phyloP scores from a whole-genome alignment of 2,113 vertebrate species.

The Spilogale gracilis region DNA sequence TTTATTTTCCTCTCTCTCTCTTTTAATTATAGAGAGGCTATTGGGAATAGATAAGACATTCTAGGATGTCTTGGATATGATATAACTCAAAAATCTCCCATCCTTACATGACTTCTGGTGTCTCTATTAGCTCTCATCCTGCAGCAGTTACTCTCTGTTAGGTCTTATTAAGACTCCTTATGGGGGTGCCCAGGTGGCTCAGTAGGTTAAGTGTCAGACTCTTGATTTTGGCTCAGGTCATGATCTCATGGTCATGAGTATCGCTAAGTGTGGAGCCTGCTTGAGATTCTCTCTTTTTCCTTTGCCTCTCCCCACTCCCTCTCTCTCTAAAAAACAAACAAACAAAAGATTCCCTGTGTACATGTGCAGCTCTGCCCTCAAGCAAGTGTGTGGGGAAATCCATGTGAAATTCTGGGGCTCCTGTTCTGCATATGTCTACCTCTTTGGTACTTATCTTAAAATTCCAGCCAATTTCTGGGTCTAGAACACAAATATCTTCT shows the following conservation, averaged over 20 bases:
- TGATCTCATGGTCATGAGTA: not conserved
- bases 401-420: not conserved
- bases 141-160: not conserved
- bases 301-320: not conserved
- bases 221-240: not conserved
- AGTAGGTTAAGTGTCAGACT: not conserved
- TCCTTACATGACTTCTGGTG: not conserved
- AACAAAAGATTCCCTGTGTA: not conserved
- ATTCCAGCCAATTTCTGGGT: not conserved
- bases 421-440: not conserved
- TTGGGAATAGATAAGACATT: not conserved
- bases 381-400: not conserved
- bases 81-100: not conserved
- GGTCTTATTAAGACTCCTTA: not conserved
- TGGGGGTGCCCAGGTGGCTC: not conserved
- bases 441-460: not conserved
- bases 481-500: not conserved
- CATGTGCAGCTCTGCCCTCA: not conserved
- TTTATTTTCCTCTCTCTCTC: not conserved
- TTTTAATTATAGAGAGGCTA: not conserved
- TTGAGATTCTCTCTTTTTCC: not conserved
- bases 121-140: not conserved
- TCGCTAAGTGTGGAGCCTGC: not conserved
- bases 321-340: not conserved
- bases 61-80: not conserved